Evolutionary conservation across 2,113 vertebrate species (phyloP).

Genomic region (Noturus placidus): DNA sequence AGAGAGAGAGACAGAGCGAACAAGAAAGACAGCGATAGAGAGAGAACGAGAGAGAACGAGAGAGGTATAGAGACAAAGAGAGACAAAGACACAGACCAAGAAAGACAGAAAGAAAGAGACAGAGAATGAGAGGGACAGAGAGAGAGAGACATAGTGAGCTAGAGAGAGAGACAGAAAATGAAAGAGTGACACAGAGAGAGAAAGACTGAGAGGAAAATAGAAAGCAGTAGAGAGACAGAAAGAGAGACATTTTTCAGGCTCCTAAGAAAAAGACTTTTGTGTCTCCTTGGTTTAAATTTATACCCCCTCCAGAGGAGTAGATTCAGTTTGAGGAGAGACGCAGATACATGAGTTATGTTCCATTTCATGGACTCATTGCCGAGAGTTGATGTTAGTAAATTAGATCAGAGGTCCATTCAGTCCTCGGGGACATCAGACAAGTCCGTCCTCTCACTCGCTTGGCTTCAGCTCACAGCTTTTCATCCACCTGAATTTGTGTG

Average conservation of each 20-base stretch:
- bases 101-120: conserved; percentile 22
- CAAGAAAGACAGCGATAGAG: not conserved
- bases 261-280: not conserved
- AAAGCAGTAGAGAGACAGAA: not conserved
- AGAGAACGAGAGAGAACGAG: too few species aligned
- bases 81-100: conserved; percentile 5
- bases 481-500: not conserved
- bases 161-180: not conserved
- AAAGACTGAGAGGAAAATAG: not conserved
- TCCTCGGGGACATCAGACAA: not conserved
- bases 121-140: not conserved
- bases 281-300: not conserved
- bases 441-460: not conserved
- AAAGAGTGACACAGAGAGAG: not conserved
- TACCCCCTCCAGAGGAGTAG: not conserved
- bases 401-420: conserved; percentile 10
- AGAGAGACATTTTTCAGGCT: not conserved
- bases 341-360: not conserved
- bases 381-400: conserved; percentile 10
- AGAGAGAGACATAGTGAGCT: not conserved
- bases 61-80: not conserved
- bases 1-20: not conserved
- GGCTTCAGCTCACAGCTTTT: not conserved
- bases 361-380: not conserved
- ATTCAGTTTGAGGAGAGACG: not conserved